Evolutionary conservation across 1,140 invertebrate genomes (phyloP).

Genomic region (Caerostris extrusa): DNA sequence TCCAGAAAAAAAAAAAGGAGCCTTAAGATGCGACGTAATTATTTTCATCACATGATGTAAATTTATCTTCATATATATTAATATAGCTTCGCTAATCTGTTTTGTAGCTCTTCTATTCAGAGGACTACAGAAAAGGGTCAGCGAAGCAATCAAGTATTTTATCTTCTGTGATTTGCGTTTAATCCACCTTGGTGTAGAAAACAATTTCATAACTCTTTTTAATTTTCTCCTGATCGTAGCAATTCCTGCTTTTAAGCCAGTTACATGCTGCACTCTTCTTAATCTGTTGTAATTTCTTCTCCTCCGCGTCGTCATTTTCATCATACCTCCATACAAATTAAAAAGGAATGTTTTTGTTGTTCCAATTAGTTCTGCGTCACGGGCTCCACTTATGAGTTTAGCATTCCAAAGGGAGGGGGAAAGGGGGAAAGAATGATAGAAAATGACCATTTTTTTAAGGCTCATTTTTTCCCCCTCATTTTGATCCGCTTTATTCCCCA

Average conservation of each 20-base stretch:
- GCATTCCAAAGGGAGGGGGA: neutral
- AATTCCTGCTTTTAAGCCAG: neutral
- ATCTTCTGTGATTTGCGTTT: conserved; percentile 61
- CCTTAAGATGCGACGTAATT: conserved; percentile 57
- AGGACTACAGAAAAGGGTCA: conserved; percentile 17
- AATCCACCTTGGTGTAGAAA: conserved; percentile 66
- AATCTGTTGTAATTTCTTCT: conserved; percentile 67
- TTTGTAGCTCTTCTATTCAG: conserved; percentile 19
- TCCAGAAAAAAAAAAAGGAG: conserved; percentile 6
- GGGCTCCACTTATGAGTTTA: conserved; percentile 17
- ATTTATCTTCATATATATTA: conserved; percentile 64
- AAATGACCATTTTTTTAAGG: neutral
- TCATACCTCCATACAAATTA: conserved; percentile 63
- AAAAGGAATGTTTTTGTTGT: conserved; percentile 46
- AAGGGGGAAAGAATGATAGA: neutral
- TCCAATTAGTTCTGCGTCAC: conserved; percentile 64
- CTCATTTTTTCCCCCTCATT: neutral
- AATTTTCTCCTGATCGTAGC: conserved; percentile 74
- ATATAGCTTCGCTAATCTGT: conserved; percentile 71
- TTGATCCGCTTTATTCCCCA: neutral
- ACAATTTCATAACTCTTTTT: conserved; percentile 71
- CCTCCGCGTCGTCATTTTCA: neutral
- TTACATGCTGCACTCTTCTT: neutral
- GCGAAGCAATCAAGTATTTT: conserved; percentile 74
- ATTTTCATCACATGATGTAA: conserved; percentile 70